Conservation (phyloP, 1,140 invertebrate species). For the Drosophila arizonae region DNA sequence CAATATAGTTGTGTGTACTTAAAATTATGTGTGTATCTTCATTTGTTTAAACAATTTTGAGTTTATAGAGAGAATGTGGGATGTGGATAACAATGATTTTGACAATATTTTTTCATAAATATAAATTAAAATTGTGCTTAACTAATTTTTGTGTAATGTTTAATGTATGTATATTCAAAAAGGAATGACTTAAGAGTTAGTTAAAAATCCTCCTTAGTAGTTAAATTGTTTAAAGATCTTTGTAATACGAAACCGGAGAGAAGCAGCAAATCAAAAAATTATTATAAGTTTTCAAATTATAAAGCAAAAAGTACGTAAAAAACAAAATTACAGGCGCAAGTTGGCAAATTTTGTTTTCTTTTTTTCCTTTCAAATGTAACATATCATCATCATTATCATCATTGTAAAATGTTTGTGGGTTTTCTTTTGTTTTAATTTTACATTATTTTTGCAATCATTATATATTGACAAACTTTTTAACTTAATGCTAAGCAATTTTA, state of each 20-base stretch:
- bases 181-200: slow-evolving; percentile 80
- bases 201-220: slow-evolving; percentile 73
- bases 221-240: slow-evolving; percentile 48
- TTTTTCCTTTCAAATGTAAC: slow-evolving; percentile 48
- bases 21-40: slow-evolving; percentile 18
- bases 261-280: slow-evolving; percentile 33
- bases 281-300: slow-evolving; percentile 6
- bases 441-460: slow-evolving; percentile 39
- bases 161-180: slow-evolving; percentile 52
- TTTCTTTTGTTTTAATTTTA: slow-evolving; percentile 34
- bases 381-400: slow-evolving; percentile 26
- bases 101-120: slow-evolving; percentile 15
- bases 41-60: slow-evolving; percentile 24
- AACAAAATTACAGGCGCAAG: slow-evolving; percentile 17
- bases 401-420: slow-evolving; percentile 7
- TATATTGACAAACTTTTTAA: slow-evolving; percentile 33
- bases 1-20: slow-evolving; percentile 31
- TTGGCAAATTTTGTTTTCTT: slow-evolving; percentile 15
- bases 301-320: slow-evolving; percentile 11
- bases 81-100: slow-evolving; percentile 47
- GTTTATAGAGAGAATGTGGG: slow-evolving; percentile 2
- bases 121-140: slow-evolving; percentile 49
- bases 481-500: slow-evolving; percentile 69
- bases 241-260: slow-evolving; percentile 46
- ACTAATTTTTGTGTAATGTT: slow-evolving; percentile 61